Evolutionary conservation across 2,797 vertebrate genomes (phyloP), one percentile per base, ranked within the genome.

Genomic region (Danio tinwini): DNA sequence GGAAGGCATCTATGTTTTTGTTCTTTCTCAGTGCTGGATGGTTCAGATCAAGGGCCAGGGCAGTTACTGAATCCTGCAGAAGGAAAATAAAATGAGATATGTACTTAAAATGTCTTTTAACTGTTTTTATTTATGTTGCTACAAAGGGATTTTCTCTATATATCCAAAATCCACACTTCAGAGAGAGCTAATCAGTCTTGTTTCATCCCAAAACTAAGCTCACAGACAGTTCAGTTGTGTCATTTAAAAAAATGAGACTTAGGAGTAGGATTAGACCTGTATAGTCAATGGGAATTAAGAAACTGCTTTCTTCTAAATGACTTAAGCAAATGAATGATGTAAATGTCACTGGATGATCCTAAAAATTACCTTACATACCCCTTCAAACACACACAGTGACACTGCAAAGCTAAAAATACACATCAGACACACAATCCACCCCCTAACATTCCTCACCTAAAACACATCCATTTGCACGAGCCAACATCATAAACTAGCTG

Each of bases 1-100:
- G 93, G 91, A 99, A 99, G 78, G 96, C 94, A 78, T 98, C 97
- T 0, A 99, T 96, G 90, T 98, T 99, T 92, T 98, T 99, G 94
- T 99, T 99, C 92, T 98, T 99, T 86, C 97, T 92, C 87, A 99
- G 93, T 0, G 96, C 94, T 42, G 98, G 96, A 86, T 96, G 98
- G 93, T 99, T 95, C 90, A 99, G 88, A 91, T 99, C 97, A 84
- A 96, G 94, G 80, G 97, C 96, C 94, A 99, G 89, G 12, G 97
- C 98, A 84, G 94, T 97, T 88, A 99, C 90, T 82, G 97, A 96
- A 92, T 99, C 98, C 98, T 99, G 92, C 79, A 93, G 89, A 78
- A 86, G 17, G 47, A 65, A 61, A 44, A 37, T 21, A 5, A 63
- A 12, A 47, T 37, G 1, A 40, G 47, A 55, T 14, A 19, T 65